A percentile compares a stretch with the other conserved stretches of the same genome.
Evolutionary conservation across 2,113 vertebrate species (phyloP).

Genomic region (Mohoua ochrocephala): DNA sequence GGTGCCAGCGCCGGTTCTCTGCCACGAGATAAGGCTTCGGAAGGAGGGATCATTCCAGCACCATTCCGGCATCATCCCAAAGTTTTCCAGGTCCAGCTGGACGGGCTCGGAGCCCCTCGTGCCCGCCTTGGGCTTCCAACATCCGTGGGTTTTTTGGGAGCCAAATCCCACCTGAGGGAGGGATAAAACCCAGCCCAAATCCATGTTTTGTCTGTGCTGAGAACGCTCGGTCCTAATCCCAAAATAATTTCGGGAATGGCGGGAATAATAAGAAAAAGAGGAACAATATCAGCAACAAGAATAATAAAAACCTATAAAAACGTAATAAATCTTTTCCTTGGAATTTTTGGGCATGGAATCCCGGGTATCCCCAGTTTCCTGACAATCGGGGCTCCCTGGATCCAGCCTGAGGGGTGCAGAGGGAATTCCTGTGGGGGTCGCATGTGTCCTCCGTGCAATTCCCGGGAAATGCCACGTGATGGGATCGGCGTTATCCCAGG

Average conservation of each 20-base stretch:
- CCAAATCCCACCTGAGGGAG: not conserved
- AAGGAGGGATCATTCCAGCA: not conserved
- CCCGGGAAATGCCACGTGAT: not conserved
- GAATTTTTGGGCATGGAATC: not conserved
- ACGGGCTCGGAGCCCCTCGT: not conserved
- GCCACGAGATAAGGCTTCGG: not conserved
- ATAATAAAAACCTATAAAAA: not conserved
- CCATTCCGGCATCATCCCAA: not conserved
- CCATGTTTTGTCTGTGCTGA: not conserved
- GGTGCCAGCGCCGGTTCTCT: not conserved
- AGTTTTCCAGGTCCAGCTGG: not conserved
- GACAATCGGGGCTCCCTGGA: too few species aligned
- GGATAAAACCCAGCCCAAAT: not conserved
- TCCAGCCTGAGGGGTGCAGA: accelerated
- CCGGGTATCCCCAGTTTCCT: too few species aligned
- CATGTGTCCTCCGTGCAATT: accelerated
- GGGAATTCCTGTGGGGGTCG: not conserved
- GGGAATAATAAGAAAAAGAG: not conserved
- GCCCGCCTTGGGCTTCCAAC: not conserved
- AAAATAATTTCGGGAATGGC: not conserved
- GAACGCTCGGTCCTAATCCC: not conserved
- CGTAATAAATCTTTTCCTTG: accelerated
- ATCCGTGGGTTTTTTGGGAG: not conserved
- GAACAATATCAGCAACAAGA: accelerated
- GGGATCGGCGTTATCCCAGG: not conserved